Percentiles rank a stretch among this genome's conserved stretches.
These are phyloP conservation scores for Ciona savignyi DNA, from an alignment of 23 tunicate species.

Conservation along the genomic window DNA sequence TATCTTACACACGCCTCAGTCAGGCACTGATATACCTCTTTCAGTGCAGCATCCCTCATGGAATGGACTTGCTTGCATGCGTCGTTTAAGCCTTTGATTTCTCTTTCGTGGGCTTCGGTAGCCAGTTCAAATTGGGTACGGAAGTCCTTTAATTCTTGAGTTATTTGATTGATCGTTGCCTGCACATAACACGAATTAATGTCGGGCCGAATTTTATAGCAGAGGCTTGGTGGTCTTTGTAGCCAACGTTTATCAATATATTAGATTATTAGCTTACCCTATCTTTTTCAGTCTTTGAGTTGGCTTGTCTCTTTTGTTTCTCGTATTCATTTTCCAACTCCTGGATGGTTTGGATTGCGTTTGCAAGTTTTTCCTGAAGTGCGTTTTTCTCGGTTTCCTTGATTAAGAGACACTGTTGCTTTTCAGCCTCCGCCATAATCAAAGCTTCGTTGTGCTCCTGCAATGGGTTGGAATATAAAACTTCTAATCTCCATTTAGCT, in stretches of 20 bases:
- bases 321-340: conserved; percentile 64
- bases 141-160: conserved; percentile 89
- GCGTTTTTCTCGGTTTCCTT: conserved; percentile 96
- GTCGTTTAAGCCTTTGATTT: conserved; percentile 80
- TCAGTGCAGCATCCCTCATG: conserved; percentile 78
- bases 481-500: neutral
- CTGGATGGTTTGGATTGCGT: conserved; percentile 42
- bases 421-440: conserved; percentile 96
- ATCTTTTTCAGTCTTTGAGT: conserved; percentile 82
- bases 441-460: conserved; percentile 97
- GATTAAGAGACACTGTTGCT: conserved; percentile 88
- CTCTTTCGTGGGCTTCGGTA: conserved; percentile 94
- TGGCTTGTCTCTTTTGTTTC: conserved; percentile 61
- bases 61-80: conserved; percentile 73
- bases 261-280: conserved; percentile 46
- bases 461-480: neutral
- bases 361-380: conserved; percentile 84
- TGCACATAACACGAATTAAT: no score
- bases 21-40: conserved; percentile 68
- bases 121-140: conserved; percentile 93
- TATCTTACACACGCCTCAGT: no score
- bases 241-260: no score
- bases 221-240: no score
- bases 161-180: conserved; percentile 75
- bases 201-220: no score